These are phyloP conservation scores for Scaptodrosophila lebanonensis DNA, from an alignment of 1,140 invertebrate genomes.

Conservation along the genomic window DNA sequence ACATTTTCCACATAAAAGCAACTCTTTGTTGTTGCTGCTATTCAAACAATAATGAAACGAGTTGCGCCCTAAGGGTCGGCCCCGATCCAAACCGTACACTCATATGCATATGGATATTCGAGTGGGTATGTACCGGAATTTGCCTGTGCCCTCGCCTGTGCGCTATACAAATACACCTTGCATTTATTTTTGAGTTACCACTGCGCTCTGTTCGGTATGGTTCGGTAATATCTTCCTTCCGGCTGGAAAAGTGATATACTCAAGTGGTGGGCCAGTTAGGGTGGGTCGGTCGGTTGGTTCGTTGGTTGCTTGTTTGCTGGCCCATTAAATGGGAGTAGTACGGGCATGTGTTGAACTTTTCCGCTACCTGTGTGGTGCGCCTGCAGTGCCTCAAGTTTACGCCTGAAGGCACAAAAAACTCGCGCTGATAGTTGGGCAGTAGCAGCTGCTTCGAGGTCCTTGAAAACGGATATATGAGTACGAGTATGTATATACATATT, in stretches of 20 bases:
- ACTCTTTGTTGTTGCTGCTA: conserved; percentile 67
- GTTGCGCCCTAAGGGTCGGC: conserved; percentile 56
- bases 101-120: neutral
- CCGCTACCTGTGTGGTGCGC: conserved; percentile 39
- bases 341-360: conserved; percentile 36
- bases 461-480: conserved; percentile 57
- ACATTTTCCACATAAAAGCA: conserved; percentile 67
- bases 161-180: conserved; percentile 70
- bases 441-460: conserved; percentile 54
- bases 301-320: conserved; percentile 5
- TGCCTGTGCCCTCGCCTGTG: conserved; percentile 9
- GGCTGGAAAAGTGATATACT: conserved; percentile 58
- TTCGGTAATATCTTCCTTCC: conserved; percentile 35
- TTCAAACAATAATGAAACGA: conserved; percentile 26
- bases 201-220: neutral
- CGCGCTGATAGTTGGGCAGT: conserved; percentile 10
- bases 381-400: conserved; percentile 50
- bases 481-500: neutral
- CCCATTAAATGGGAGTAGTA: neutral
- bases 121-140: conserved; percentile 46
- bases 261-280: conserved; percentile 38
- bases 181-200: conserved; percentile 11
- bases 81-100: no score
- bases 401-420: conserved; percentile 59
- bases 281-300: conserved; percentile 27